Conservation (phyloP, 1,140 invertebrate species). For the Trichoplusia ni region DNA sequence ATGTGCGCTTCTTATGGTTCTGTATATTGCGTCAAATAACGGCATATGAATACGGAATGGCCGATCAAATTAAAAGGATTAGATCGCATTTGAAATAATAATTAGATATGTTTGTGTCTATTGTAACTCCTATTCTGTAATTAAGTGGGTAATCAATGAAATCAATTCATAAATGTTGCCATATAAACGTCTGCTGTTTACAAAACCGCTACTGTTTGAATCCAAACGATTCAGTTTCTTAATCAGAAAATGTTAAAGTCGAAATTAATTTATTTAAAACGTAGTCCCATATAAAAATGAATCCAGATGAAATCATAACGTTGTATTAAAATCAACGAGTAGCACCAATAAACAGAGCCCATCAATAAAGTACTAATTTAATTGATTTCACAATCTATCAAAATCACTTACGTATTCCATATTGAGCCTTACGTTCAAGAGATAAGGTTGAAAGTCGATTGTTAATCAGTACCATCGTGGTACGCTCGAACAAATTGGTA, state of each 20-base stretch:
- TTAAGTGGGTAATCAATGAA: slow-evolving; percentile 31
- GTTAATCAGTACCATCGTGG: slow-evolving; percentile 19
- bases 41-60: slow-evolving; percentile 21
- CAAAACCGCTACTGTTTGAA: slow-evolving; percentile 12
- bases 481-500: slow-evolving; percentile 62
- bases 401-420: not conserved
- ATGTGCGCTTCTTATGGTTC: not conserved
- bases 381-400: slow-evolving; percentile 49
- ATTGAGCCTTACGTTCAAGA: not conserved
- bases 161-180: slow-evolving; percentile 26
- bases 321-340: slow-evolving; percentile 18
- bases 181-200: slow-evolving; percentile 15
- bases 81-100: slow-evolving; percentile 30
- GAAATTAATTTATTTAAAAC: not conserved
- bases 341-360: slow-evolving; percentile 33
- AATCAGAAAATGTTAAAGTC: too few species aligned
- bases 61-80: slow-evolving; percentile 30
- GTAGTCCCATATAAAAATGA: not conserved
- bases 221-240: too few species aligned
- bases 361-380: slow-evolving; percentile 43
- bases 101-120: slow-evolving; percentile 10
- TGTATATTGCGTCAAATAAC: slow-evolving; percentile 17
- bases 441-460: slow-evolving; percentile 34
- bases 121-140: slow-evolving; percentile 28
- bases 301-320: slow-evolving; percentile 25